phyloP scores from a whole-genome alignment of 2,113 vertebrate species.

The Scalopus aquaticus region DNA sequence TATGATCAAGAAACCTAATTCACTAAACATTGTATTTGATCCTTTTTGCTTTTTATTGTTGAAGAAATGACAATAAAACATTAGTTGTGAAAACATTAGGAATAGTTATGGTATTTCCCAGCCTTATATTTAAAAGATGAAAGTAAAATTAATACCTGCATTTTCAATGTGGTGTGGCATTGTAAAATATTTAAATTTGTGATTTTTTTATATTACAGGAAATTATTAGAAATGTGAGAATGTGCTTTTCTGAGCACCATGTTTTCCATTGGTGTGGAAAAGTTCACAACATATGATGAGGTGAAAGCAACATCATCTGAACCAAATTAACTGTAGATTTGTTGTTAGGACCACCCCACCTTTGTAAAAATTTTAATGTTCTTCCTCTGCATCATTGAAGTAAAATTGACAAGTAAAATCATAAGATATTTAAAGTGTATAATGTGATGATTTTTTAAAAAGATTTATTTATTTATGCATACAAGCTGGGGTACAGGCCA shows the following conservation, averaged over 20 bases:
- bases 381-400: neutral
- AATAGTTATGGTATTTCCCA: neutral
- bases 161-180: conserved; percentile 7
- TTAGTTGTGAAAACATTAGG: neutral
- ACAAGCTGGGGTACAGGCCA: too few relatives aligned
- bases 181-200: conserved; percentile 5
- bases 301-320: neutral
- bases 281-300: neutral
- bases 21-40: neutral
- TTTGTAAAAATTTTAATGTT: neutral
- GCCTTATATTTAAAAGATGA: conserved; percentile 24
- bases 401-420: neutral
- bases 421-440: neutral
- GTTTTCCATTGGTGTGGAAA: neutral
- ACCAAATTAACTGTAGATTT: neutral
- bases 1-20: neutral
- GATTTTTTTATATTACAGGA: neutral
- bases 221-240: neutral
- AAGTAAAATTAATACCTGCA: neutral
- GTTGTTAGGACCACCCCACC: neutral
- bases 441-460: neutral
- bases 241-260: neutral
- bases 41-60: conserved; percentile 24
- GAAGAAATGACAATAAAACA: neutral
- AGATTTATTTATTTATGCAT: too few relatives aligned